phyloP scores from a whole-genome alignment of 2,113 vertebrate species.

The Brachyhypopomus gauderio region DNA sequence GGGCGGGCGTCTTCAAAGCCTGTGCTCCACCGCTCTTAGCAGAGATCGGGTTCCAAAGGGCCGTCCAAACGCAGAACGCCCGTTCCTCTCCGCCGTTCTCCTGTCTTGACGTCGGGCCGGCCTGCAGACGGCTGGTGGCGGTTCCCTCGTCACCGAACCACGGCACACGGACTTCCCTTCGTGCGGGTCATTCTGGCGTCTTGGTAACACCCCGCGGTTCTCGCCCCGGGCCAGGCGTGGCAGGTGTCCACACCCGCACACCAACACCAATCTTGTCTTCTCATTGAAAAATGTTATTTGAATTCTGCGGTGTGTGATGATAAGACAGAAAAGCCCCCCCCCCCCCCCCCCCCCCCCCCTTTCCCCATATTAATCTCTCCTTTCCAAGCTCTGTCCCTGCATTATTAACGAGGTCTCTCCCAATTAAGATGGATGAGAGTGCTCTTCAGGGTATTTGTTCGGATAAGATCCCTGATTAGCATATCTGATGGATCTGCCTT shows the following conservation, averaged over 20 bases:
- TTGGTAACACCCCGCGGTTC: too few species aligned
- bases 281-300: constrained; percentile 11
- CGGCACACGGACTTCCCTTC: too few species aligned
- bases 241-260: not conserved
- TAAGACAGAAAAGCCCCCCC: constrained; percentile 34
- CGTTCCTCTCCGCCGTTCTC: constrained; percentile 14
- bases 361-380: constrained; percentile 53
- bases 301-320: constrained; percentile 23
- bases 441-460: constrained; percentile 77
- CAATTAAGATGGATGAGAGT: constrained; percentile 76
- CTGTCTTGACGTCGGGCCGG: not conserved
- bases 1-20: constrained; percentile 54
- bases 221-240: too few species aligned
- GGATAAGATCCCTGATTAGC: constrained; percentile 76
- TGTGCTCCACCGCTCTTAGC: constrained; percentile 56
- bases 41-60: constrained; percentile 53
- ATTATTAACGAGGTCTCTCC: constrained; percentile 78
- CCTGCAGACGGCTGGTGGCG: too few species aligned
- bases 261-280: not conserved
- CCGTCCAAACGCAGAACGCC: constrained; percentile 33
- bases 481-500: constrained; percentile 75
- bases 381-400: constrained; percentile 66
- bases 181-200: too few species aligned
- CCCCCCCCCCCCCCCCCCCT: too few species aligned
- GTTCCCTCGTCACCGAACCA: too few species aligned